These are phyloP conservation scores for Galeruca laticollis DNA, from an alignment of 2,888 invertebrate species.

Conservation along the genomic window DNA sequence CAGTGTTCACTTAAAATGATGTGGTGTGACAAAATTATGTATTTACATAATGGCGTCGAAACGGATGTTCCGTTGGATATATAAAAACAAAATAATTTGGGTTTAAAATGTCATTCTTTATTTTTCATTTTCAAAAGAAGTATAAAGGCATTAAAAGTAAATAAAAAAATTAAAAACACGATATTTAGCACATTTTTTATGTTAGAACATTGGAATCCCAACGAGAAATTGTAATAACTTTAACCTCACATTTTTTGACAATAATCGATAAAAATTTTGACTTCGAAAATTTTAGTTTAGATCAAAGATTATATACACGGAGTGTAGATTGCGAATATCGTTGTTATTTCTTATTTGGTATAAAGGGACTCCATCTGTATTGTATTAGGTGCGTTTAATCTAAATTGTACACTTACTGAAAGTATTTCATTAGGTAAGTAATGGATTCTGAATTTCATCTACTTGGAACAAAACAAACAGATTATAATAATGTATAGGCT, in stretches of 20 bases:
- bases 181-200: background rate
- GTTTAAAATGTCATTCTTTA: background rate
- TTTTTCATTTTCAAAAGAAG: background rate
- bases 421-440: no score
- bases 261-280: background rate
- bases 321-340: background rate
- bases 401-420: no score
- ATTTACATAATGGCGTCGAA: constrained; percentile 35
- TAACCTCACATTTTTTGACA: constrained; percentile 12
- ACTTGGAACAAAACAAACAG: no score
- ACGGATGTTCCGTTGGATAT: constrained; percentile 43
- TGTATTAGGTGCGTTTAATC: no score
- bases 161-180: background rate
- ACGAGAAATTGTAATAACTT: background rate
- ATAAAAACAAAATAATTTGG: constrained; percentile 21
- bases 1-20: background rate
- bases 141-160: background rate
- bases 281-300: background rate
- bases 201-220: background rate
- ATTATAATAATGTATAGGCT: no score
- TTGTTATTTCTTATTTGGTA: background rate
- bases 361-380: no score
- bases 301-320: no score
- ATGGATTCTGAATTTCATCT: no score
- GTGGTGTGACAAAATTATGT: constrained; percentile 4